phyloP scores from a whole-genome alignment of 1,140 invertebrate species.

The Nixonia krombeini region DNA sequence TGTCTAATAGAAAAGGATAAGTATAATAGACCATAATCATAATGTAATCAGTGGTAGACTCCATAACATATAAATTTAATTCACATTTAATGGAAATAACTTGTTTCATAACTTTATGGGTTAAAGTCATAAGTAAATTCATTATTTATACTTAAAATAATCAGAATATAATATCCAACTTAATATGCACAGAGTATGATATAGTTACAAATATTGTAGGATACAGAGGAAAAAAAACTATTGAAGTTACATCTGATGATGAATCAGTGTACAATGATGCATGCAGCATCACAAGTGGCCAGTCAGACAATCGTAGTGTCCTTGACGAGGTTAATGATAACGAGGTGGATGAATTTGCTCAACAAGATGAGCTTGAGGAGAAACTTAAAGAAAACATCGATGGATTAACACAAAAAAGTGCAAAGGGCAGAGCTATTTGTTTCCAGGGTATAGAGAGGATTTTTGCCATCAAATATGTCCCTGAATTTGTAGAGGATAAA shows the following conservation, averaged over 20 bases:
- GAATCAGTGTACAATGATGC: conserved; percentile 80
- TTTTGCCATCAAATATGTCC: conserved; percentile 85
- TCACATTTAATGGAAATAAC: too few species aligned
- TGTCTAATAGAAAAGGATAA: too few species aligned
- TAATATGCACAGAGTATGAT: too few species aligned
- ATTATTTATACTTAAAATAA: too few species aligned
- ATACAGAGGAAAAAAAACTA: conserved; percentile 58
- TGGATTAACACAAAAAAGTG: conserved; percentile 86
- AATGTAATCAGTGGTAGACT: too few species aligned
- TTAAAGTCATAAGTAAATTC: too few species aligned
- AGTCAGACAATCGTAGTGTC: conserved; percentile 76
- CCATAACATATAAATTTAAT: too few species aligned
- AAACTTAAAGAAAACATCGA: conserved; percentile 90
- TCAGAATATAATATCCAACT: too few species aligned
- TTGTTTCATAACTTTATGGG: too few species aligned
- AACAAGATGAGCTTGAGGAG: conserved; percentile 88
- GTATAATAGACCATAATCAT: too few species aligned
- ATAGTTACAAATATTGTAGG: conserved; percentile 38
- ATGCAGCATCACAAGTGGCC: conserved; percentile 76
- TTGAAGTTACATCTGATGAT: conserved; percentile 76
- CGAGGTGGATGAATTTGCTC: conserved; percentile 74
- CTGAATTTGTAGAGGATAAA: conserved; percentile 81
- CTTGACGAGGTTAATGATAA: conserved; percentile 75
- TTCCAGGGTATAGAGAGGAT: conserved; percentile 82
- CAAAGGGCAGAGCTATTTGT: conserved; percentile 82